Conservation (phyloP, 2,888 invertebrate genomes). For the Empis livida region DNA sequence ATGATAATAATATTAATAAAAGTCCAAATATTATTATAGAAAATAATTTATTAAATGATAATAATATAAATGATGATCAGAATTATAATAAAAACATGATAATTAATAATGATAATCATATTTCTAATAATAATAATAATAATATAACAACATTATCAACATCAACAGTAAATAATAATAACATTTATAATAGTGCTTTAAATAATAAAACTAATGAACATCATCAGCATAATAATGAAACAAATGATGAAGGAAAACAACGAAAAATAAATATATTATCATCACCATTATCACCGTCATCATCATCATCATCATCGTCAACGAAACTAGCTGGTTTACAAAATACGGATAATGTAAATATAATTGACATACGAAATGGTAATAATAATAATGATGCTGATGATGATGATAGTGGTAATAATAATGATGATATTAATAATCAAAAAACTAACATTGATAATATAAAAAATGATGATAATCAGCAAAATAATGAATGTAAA, state of each 20-base stretch:
- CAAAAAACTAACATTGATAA: constrained; percentile 1
- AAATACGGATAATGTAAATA: background rate
- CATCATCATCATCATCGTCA: background rate
- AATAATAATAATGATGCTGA: background rate
- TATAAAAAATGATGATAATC: constrained; percentile 9
- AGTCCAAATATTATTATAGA: background rate
- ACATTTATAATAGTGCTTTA: constrained; percentile 4
- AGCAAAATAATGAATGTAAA: constrained; percentile 20
- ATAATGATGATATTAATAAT: background rate
- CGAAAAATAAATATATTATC: background rate
- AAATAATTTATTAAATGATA: background rate
- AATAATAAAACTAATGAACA: constrained; percentile 3
- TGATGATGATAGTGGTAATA: background rate
- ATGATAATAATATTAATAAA: constrained; percentile 2
- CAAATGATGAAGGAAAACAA: background rate
- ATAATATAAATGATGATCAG: background rate
- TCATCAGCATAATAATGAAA: constrained; percentile 1
- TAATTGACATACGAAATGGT: background rate
- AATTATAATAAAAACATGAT: background rate
- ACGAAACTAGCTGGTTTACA: background rate
- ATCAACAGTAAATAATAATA: background rate
- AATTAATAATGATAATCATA: background rate
- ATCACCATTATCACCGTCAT: background rate
- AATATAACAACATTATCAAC: background rate
- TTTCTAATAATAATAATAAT: no score